Conservation (phyloP, 2,113 vertebrate species). For the Trogon surrucura region DNA sequence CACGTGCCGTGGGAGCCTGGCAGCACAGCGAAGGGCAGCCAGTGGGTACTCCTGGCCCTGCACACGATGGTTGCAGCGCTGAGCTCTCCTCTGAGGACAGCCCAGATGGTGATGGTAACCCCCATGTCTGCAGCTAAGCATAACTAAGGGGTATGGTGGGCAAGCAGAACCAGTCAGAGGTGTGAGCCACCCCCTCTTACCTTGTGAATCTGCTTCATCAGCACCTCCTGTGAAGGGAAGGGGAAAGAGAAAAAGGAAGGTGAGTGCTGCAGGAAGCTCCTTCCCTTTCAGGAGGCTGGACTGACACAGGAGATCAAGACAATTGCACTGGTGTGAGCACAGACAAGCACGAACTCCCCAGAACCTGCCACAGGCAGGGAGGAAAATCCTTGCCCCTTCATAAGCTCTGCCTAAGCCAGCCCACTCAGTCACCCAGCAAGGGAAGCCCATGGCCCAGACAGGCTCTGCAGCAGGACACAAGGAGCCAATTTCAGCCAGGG, state of each 20-base stretch:
- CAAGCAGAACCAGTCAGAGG: not conserved
- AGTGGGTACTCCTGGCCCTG: not conserved
- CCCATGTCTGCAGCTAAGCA: not conserved
- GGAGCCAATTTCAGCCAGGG: not conserved
- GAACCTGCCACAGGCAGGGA: not conserved
- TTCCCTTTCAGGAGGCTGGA: not conserved
- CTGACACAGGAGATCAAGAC: not conserved
- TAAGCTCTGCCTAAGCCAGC: not conserved
- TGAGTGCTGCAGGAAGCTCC: not conserved
- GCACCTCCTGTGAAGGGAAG: conserved; percentile 85
- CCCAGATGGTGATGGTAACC: fast-evolving
- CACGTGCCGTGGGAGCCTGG: fast-evolving
- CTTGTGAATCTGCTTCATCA: conserved; percentile 99
- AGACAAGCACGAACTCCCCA: not conserved
- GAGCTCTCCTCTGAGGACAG: not conserved
- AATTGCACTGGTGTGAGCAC: not conserved
- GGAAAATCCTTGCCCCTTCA: not conserved
- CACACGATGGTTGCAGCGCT: not conserved
- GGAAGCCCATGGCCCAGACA: fast-evolving
- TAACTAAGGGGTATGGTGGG: not conserved
- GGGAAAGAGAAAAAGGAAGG: not conserved
- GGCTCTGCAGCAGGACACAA: not conserved
- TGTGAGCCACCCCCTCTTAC: conserved; percentile 71
- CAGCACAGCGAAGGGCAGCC: fast-evolving
- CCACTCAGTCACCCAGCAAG: not conserved